Evolutionary conservation across 92 coral and sea anemone species (phyloP), one percentile per base, ranked within the genome.

Genomic region (Paramuricea clavata): DNA sequence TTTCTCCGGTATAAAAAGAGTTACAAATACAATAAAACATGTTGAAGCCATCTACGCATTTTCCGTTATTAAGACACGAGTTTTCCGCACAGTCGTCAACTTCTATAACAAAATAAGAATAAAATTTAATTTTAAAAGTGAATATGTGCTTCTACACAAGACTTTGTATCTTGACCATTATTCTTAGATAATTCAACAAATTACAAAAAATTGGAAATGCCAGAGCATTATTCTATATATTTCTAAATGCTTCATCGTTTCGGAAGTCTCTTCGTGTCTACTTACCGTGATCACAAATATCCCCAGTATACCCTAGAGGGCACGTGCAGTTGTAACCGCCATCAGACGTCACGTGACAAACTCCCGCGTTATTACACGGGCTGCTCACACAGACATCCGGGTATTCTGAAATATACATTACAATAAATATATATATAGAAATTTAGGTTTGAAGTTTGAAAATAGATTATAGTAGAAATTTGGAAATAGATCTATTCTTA

Each of bases 211-310:
- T n/a, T n/a, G n/a, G n/a, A n/a, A n/a, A n/a, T n/a, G n/a, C n/a
- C n/a, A n/a, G n/a, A n/a, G n/a, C n/a, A n/a, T n/a, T n/a, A n/a
- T n/a, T n/a, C n/a, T n/a, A n/a, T n/a, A 67, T 13, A 67, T 6
- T 15, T 67, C 25, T 32, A 22, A 67, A 22, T 22, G 74, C 33
- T 13, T 57, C 67, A 57, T 19, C 3, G 19, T 19, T 19, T 19
- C 5, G 28, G 27, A 13, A 1, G n/a, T n/a, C n/a, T n/a, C n/a
- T n/a, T n/a, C n/a, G n/a, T n/a, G 10, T 39, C 44, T 1, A 76
- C 82, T 76, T 44, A 76, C 82, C 44, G 8, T 22, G 56, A 32
- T 76, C 82, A 54, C 82, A 76, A 49, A 54, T 54, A 28, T 76
- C 68, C 33, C 82, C 82, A 27, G 44, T 76, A 33, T 49, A 76